These are phyloP conservation scores for Stenolophus ochropezus DNA, from an alignment of 2,888 invertebrate species.

Conservation along the genomic window DNA sequence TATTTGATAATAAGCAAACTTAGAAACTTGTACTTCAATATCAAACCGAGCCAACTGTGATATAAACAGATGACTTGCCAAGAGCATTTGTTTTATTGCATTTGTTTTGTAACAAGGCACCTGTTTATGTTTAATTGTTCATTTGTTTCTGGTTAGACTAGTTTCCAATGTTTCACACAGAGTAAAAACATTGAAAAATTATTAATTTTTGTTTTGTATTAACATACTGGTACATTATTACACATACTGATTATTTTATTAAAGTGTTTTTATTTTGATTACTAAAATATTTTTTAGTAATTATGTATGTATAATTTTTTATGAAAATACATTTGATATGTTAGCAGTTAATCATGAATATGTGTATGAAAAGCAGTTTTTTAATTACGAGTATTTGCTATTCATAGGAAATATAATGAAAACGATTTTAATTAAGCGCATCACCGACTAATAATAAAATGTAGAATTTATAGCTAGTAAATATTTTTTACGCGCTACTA, in stretches of 20 bases:
- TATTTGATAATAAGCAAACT: background rate
- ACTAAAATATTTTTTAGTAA: background rate
- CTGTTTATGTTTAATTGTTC: slow-evolving; percentile 17
- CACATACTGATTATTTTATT: too few species aligned
- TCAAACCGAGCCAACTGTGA: slow-evolving; percentile 8
- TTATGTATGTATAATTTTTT: background rate
- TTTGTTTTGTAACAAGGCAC: slow-evolving; percentile 10
- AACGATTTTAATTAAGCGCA: background rate
- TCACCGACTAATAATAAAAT: background rate
- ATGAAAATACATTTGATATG: background rate
- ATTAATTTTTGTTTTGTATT: too few species aligned
- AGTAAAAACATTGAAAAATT: too few species aligned
- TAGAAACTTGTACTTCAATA: background rate
- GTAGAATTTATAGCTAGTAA: background rate
- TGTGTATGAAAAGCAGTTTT: background rate
- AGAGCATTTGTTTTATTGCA: slow-evolving; percentile 36
- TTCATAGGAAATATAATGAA: background rate
- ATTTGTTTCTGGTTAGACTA: slow-evolving; percentile 5
- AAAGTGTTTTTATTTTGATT: too few species aligned
- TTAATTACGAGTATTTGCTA: background rate
- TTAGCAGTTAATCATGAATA: background rate
- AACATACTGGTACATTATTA: too few species aligned
- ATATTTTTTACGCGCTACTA: background rate
- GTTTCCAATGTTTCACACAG: too few species aligned
- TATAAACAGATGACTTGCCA: slow-evolving; percentile 26